phyloP scores from a whole-genome alignment of 2,797 vertebrate genomes.

The Loris lydekkerianus region DNA sequence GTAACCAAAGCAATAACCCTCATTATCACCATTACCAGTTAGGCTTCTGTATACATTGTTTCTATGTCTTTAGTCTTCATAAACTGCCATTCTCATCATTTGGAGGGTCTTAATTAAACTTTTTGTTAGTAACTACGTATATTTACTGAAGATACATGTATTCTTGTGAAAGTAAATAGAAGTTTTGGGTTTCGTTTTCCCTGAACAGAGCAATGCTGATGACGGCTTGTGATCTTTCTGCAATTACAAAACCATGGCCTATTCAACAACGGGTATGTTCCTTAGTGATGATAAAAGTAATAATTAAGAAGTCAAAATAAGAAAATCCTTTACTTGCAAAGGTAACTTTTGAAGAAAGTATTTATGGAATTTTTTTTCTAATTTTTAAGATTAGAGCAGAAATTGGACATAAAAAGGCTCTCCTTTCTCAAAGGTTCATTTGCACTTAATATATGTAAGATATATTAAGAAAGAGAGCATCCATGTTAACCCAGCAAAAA shows the following conservation, averaged over 20 bases:
- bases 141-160: background rate
- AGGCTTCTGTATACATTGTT: background rate
- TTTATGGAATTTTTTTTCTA: background rate
- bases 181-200: constrained; percentile 45
- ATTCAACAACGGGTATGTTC: constrained; percentile 95
- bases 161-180: background rate
- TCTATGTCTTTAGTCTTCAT: background rate
- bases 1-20: background rate
- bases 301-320: background rate
- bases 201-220: constrained; percentile 97
- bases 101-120: background rate
- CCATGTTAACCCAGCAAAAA: background rate
- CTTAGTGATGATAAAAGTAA: background rate
- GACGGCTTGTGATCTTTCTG: constrained; percentile 98
- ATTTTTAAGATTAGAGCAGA: background rate
- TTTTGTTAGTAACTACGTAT: background rate
- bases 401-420: background rate
- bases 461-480: background rate
- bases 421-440: background rate
- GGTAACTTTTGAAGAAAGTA: background rate
- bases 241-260: constrained; percentile 99
- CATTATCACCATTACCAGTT: accelerated
- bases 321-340: background rate
- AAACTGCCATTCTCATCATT: background rate
- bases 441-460: background rate